phyloP scores from a whole-genome alignment of 2,888 invertebrate species.

The Ophioninae sp. region DNA sequence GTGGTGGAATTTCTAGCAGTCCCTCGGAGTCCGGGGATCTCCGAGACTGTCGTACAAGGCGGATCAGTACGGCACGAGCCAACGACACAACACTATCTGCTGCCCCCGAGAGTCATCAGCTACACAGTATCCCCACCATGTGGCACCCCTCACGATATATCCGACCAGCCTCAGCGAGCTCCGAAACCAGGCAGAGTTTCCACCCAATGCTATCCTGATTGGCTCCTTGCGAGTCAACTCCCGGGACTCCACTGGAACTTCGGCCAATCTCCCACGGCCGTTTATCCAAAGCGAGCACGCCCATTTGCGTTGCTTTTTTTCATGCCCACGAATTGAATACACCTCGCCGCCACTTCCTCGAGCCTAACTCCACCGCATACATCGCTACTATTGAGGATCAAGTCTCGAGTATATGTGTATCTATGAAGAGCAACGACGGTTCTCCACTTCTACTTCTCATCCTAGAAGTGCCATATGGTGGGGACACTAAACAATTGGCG shows the following conservation, averaged over 20 bases:
- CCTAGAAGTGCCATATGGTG: slow-evolving; percentile 41
- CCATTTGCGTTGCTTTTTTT: slow-evolving; percentile 73
- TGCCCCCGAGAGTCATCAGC: slow-evolving; percentile 70
- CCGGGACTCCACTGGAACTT: slow-evolving; percentile 59
- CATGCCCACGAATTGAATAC: slow-evolving; percentile 77
- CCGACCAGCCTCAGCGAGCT: slow-evolving; percentile 54
- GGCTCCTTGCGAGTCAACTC: slow-evolving; percentile 67
- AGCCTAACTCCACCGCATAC: slow-evolving; percentile 35
- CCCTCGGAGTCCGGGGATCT: slow-evolving; percentile 67
- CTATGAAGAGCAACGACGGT: slow-evolving; percentile 18
- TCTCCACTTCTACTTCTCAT: slow-evolving; percentile 56
- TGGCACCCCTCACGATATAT: slow-evolving; percentile 62
- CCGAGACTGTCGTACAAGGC: slow-evolving; percentile 71
- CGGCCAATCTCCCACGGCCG: slow-evolving; percentile 59
- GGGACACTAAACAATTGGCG: slow-evolving; percentile 80
- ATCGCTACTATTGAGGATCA: slow-evolving; percentile 18
- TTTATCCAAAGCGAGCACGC: slow-evolving; percentile 68
- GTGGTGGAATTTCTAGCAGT: slow-evolving; percentile 48
- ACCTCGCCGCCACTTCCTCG: slow-evolving; percentile 74
- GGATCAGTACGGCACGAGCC: slow-evolving; percentile 78
- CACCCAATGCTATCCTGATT: slow-evolving; percentile 75
- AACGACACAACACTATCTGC: slow-evolving; percentile 81
- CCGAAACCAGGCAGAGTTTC: slow-evolving; percentile 74
- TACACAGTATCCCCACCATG: slow-evolving; percentile 74
- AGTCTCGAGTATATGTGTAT: neutral